These are phyloP conservation scores for Acyrthosiphon pisum DNA, from an alignment of 1,140 invertebrate species.

Conservation along the genomic window DNA sequence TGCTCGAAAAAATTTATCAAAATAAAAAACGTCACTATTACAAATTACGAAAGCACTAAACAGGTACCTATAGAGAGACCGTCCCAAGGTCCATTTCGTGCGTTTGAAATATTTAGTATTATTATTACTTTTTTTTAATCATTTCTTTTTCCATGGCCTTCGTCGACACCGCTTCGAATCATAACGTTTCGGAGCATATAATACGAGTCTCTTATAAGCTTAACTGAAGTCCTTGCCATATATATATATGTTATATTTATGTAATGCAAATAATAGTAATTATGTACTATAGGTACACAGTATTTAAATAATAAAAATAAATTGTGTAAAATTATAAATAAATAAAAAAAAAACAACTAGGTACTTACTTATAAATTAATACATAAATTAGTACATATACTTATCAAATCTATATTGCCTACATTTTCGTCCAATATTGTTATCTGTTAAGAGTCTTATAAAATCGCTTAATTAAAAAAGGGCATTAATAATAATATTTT, in stretches of 20 bases:
- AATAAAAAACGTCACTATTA: constrained; percentile 30
- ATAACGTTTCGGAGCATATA: neutral
- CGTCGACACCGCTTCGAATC: neutral
- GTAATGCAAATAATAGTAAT: neutral
- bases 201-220: too few species aligned
- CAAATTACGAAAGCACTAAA: constrained; percentile 37
- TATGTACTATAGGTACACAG: neutral
- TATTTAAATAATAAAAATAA: neutral
- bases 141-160: constrained; percentile 13
- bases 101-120: neutral
- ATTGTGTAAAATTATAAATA: neutral
- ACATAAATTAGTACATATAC: neutral
- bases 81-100: constrained; percentile 24
- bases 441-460: neutral
- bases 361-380: neutral
- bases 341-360: neutral
- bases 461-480: neutral
- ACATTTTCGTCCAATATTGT: too few species aligned
- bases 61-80: neutral
- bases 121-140: constrained; percentile 34
- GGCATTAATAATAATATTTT: neutral
- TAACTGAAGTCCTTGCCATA: neutral
- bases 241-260: neutral
- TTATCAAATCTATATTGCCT: neutral
- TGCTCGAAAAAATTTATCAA: neutral